phyloP scores from a whole-genome alignment of 1,140 invertebrate genomes.

The Pentalonia nigronervosa region DNA sequence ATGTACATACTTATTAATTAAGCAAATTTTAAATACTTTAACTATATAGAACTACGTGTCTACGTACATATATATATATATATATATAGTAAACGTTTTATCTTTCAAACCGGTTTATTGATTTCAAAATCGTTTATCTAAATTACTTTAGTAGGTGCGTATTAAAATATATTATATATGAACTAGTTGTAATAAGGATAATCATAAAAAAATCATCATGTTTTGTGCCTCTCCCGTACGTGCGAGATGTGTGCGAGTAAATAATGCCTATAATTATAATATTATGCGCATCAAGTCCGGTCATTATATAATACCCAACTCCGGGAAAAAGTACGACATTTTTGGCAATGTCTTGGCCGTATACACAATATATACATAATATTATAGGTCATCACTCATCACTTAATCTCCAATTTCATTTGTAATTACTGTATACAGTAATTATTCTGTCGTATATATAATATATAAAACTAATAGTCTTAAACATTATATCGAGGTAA shows the following conservation, averaged over 20 bases:
- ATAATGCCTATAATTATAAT: neutral
- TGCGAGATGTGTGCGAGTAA: neutral
- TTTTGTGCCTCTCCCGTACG: neutral
- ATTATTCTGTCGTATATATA: neutral
- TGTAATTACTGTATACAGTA: neutral
- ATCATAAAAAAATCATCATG: constrained; percentile 9
- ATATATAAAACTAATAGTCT: neutral
- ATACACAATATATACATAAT: neutral
- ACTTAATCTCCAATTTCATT: neutral
- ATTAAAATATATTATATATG: neutral
- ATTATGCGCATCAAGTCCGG: neutral
- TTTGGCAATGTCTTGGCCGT: neutral
- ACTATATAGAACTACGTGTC: neutral
- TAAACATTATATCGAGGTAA: neutral
- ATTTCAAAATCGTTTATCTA: neutral
- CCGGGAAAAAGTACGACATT: neutral
- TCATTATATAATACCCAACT: neutral
- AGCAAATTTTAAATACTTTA: neutral
- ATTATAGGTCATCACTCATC: neutral
- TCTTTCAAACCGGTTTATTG: neutral
- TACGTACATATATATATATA: neutral
- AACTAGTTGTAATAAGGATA: neutral
- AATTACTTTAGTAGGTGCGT: neutral
- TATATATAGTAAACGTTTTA: neutral
- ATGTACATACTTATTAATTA: neutral